phyloP scores from a whole-genome alignment of 2,888 invertebrate genomes.

The Coelinius sp. region DNA sequence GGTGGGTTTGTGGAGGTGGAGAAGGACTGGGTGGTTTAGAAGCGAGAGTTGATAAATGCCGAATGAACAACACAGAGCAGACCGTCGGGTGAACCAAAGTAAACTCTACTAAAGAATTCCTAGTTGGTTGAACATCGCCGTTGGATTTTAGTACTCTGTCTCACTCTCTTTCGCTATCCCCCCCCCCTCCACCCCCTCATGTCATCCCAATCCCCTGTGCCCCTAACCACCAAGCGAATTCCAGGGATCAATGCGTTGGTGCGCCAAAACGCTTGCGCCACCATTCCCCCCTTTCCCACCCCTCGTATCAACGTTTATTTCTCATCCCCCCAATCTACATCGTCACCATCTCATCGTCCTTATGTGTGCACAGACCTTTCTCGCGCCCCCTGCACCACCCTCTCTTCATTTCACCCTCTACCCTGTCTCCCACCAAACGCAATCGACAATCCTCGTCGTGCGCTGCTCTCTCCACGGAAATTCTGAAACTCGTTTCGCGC shows the following conservation, averaged over 20 bases:
- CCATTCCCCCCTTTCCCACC: slow-evolving; percentile 33
- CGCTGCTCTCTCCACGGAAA: slow-evolving; percentile 58
- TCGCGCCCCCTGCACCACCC: slow-evolving; percentile 26
- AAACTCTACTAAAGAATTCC: slow-evolving; percentile 42
- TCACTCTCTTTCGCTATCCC: slow-evolving; percentile 8
- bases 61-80: slow-evolving; percentile 33
- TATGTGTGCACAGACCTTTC: slow-evolving; percentile 24
- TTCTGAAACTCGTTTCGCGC: slow-evolving; percentile 59
- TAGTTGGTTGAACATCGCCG: slow-evolving; percentile 33
- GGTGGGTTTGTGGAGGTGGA: not conserved
- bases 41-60: slow-evolving; percentile 37
- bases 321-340: slow-evolving; percentile 34
- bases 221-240: slow-evolving; percentile 59
- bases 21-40: not conserved
- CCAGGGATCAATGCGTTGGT: slow-evolving; percentile 71
- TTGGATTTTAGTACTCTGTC: slow-evolving; percentile 33
- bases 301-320: not conserved
- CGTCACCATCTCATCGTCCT: slow-evolving; percentile 19
- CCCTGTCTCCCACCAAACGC: slow-evolving; percentile 25
- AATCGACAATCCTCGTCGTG: slow-evolving; percentile 38
- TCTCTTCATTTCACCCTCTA: slow-evolving; percentile 12
- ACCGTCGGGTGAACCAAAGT: slow-evolving; percentile 36
- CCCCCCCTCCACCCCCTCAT: slow-evolving; percentile 39
- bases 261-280: slow-evolving; percentile 74
- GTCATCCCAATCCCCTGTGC: slow-evolving; percentile 47